Base-by-base conservation (phyloP, 2,113 vertebrate species). In the Piliocolobus tephrosceles region DNA sequence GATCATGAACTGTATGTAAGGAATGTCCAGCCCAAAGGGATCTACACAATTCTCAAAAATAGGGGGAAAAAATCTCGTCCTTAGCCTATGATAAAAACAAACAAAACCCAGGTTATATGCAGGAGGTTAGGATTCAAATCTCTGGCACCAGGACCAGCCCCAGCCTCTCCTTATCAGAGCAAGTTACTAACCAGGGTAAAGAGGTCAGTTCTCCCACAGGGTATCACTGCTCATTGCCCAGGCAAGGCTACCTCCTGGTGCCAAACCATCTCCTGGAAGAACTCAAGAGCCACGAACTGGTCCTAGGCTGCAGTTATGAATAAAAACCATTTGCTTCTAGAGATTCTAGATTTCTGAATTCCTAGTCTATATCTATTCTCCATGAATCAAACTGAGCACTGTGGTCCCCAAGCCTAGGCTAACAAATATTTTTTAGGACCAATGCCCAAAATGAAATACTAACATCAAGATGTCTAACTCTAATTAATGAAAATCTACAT, bases 271-370 rank as follows among this genome's bases (percentile, higher is more conserved):
- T 52, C 76, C 57, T 50, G 6, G 66, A 7, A 86, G 13, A 90
- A 87, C 58, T 25, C 3, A 25, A 80, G 38, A 6, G 81, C 16
- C 27, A 30, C 12, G 58, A 52, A 79, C n/a, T 8, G 58, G 80
- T 64, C 9, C 50, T 76, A 27, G 64, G 27, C 32, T 78, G 3
- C 8, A 73, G 45, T 25, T 78, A 57, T 43, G 35, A 55, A 72
- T 57, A 66, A 64, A 91, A 82, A 25, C 8, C 25, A 72, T 43
- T 81, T 12, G 22, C 43, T 83, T 93, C 75, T 64, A 79, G 13
- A 64, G 61, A 86, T 20, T 83, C 57, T 32, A 93, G 52, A 92
- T 92, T 82, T 97, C 90, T 90, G 43, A 92, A 81, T 92, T 90
- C 14, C 64, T 84, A 70, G 84, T 84, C 27, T 88, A 2, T 18